Evolutionary conservation across 2,797 vertebrate species (phyloP), one percentile per base, ranked within the genome.

Genomic region (Chiloscyllium punctatum): DNA sequence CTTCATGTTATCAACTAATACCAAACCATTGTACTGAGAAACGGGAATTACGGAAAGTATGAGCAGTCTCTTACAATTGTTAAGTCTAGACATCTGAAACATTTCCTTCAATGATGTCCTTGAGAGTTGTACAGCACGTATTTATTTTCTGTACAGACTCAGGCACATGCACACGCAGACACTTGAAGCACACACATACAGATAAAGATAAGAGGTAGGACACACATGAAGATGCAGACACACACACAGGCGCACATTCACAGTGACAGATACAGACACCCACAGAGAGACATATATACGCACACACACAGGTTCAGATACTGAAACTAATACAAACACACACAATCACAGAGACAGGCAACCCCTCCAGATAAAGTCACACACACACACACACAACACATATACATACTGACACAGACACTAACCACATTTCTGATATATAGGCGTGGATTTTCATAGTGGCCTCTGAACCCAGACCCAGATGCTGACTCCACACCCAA

Each of bases 21-120:
- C 62, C 37, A 25, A 92, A 66, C n/a, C n/a, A 42, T 68, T 92
- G 62, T 42, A 69, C 21, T 37, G 90, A 92, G 90, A 92, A 66
- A 92, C 25, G 33, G 33, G 62, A 68, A 92, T 69, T 68, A 66
- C n/a, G 1, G 90, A 68, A 92, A 92, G n/a, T 69, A 92, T 68
- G 21, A 92, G 2, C 37, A 42, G 90, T 66, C 62, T 92, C 21
- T 92, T 68, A 92, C 62, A 9, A 23, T 25, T 92, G 37, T 62
- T 42, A 42, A 42, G 90, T 92, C 62, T 92, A 68, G 90, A 92
- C 90, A 69, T 23, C 42, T 92, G 62, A 92, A 92, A 42, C 62
- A 92, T 92, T 69, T 92, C 66, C 68, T 69, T 69, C 90, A 92
- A 7, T 92, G 62, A 69, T 37, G n/a, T 42, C 62, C 90, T 92